Base-by-base conservation (phyloP, 2,888 invertebrate genomes). In the Agrotis segetum region DNA sequence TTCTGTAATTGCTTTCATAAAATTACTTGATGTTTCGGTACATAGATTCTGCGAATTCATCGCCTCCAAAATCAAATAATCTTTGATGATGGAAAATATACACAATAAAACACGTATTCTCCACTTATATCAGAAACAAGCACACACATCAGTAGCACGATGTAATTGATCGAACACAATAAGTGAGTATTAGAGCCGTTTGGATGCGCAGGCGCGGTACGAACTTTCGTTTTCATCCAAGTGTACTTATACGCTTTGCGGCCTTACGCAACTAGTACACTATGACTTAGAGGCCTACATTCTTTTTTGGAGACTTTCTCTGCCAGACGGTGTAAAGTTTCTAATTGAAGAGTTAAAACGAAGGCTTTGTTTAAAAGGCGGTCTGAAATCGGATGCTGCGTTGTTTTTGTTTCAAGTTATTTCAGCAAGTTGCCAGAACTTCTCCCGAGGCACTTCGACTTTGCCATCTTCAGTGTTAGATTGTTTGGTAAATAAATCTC, bases 171-270 rank as follows among this genome's bases (percentile, higher is more conserved):
- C 65, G 78, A 70, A 79, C 74, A 74, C 71, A 77, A 72, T 74
- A 79, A 74, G 76, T 81, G 71, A 75, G 71, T 71, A 64, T 64
- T 74, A 71, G 74, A 71, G 64, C 79, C 80, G 72, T 85, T 85
- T 73, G 77, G 80, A 85, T 85, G 86, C 84, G 84, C 81, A 76
- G 52, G 74, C 83, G 71, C 77, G 77, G 61, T 70, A 71, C 65
- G 68, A 70, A 84, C 86, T 85, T 85, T 85, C 86, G 79, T 82
- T 85, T 85, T 81, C 74, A 75, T 76, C 67, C 71, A 66, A 72
- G 68, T 75, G 76, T 72, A 67, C 44, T 14, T 59, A 58, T 44
- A 50, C 69, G 71, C 77, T 82, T 7, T 34, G 34, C 7, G 34
- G 34, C 34, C 34, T 40, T 74, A 72, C 83, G 76, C 72, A 81